Conservation (phyloP, 1,140 invertebrate genomes). For the Megalonaias nervosa region DNA sequence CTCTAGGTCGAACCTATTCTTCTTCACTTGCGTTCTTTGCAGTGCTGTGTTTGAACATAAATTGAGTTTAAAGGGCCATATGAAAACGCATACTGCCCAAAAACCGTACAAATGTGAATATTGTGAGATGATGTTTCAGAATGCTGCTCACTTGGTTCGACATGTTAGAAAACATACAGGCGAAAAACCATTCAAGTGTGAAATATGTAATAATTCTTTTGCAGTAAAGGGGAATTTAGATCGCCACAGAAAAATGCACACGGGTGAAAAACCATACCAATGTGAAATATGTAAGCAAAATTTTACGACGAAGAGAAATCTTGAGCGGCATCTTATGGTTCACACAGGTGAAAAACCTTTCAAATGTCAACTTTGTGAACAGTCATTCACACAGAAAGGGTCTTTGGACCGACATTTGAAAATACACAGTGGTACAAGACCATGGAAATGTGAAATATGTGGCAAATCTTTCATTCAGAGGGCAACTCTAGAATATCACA, state of each 20-base stretch:
- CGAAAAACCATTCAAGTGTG: conserved; percentile 41
- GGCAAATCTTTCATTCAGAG: background rate
- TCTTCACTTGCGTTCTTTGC: no score
- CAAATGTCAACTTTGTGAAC: conserved; percentile 64
- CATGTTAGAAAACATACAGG: conserved; percentile 11
- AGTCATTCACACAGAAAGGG: conserved; percentile 21
- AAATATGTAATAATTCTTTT: conserved; percentile 39
- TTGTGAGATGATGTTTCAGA: no score
- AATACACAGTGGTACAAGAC: conserved; percentile 3
- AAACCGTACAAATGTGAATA: no score
- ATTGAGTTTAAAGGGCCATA: no score
- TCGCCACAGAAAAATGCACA: conserved; percentile 70
- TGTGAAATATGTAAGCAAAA: conserved; percentile 25
- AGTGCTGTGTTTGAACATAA: no score
- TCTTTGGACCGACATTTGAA: conserved; percentile 11
- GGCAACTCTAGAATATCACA: background rate
- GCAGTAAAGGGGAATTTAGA: conserved; percentile 27
- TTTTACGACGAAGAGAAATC: conserved; percentile 29
- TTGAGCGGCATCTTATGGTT: conserved; percentile 73
- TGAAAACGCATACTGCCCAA: no score
- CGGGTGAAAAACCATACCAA: conserved; percentile 87
- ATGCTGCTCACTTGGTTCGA: no score
- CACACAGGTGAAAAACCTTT: conserved; percentile 47
- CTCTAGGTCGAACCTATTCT: no score
- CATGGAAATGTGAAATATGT: conserved; percentile 1